A percentile compares a stretch with the other conserved stretches of the same genome.
These are phyloP conservation scores for Cyclopterus lumpus DNA, from an alignment of 2,797 vertebrate genomes.

Conservation along the genomic window DNA sequence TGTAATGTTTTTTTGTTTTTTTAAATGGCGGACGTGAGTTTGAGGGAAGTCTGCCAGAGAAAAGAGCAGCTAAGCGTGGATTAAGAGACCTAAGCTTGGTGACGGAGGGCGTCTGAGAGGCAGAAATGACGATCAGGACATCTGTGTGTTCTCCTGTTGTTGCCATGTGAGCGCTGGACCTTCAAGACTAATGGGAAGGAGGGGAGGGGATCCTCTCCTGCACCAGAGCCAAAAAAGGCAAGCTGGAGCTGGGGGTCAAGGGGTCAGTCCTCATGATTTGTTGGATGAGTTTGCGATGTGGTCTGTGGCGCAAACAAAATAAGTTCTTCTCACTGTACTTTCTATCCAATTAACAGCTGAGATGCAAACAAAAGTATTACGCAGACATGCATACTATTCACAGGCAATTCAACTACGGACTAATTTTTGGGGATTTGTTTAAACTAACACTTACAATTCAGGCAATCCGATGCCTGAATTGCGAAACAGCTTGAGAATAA, in stretches of 20 bases:
- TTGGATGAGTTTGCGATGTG: constrained; percentile 22
- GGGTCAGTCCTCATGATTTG: constrained; percentile 48
- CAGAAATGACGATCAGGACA: constrained; percentile 65
- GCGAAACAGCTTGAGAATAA: constrained; percentile 3
- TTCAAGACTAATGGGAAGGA: constrained; percentile 21
- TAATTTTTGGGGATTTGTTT: constrained; percentile 13
- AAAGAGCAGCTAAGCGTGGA: constrained; percentile 78
- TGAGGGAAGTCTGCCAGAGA: constrained; percentile 60
- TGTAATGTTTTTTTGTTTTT: constrained; percentile 53
- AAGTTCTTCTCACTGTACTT: not conserved
- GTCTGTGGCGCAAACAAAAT: not conserved
- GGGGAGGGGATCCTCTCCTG: constrained; percentile 23
- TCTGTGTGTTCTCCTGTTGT: constrained; percentile 67
- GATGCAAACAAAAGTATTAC: not conserved
- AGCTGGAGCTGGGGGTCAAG: constrained; percentile 52
- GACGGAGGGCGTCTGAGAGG: constrained; percentile 66
- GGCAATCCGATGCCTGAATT: not conserved
- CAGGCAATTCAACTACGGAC: not conserved
- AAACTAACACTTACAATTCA: not conserved
- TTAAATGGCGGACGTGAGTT: constrained; percentile 38
- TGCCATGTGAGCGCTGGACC: constrained; percentile 70
- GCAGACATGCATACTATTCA: not conserved
- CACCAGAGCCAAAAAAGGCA: constrained; percentile 64
- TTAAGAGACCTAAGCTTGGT: constrained; percentile 76
- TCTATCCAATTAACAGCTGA: not conserved